Evolutionary conservation across 2,888 invertebrate genomes (phyloP).

Genomic region (Ennomos quercinarius): DNA sequence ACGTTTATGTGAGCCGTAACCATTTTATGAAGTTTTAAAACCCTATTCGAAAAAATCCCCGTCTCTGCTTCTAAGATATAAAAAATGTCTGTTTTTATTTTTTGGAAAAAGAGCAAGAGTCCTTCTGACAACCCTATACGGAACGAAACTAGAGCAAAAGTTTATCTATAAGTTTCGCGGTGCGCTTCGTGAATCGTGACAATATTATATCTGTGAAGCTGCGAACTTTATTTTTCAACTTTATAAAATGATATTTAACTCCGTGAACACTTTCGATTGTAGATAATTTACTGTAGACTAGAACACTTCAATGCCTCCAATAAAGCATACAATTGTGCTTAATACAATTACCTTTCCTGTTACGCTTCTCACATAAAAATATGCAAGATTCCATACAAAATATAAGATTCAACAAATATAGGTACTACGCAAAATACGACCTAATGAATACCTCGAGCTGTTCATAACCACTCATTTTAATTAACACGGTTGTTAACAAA

Average conservation of each 20-base stretch:
- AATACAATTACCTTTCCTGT: no score
- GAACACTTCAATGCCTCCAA: no score
- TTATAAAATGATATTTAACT: slow-evolving; percentile 22
- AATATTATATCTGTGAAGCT: slow-evolving; percentile 19
- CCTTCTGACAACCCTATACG: slow-evolving; percentile 2
- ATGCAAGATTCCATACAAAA: no score
- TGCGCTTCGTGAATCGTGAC: slow-evolving; percentile 5
- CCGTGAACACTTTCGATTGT: slow-evolving; percentile 1
- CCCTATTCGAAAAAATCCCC: no score
- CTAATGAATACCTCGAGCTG: slow-evolving; percentile 7
- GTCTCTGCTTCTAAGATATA: no score
- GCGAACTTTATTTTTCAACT: slow-evolving; percentile 25
- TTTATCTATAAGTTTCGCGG: slow-evolving; percentile 17
- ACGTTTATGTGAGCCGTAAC: no score
- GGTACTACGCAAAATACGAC: slow-evolving; percentile 9
- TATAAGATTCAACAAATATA: no score
- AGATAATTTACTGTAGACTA: slow-evolving; percentile 1
- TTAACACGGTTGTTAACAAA: slow-evolving; percentile 9
- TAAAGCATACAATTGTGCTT: no score
- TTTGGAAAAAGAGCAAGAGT: slow-evolving; percentile 1
- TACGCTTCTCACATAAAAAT: no score
- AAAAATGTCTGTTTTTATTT: not conserved
- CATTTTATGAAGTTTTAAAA: no score
- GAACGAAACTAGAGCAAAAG: slow-evolving; percentile 21
- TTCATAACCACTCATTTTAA: slow-evolving; percentile 16